Conservation (phyloP, 2,797 vertebrate genomes). For the Sebastes trivittatus region DNA sequence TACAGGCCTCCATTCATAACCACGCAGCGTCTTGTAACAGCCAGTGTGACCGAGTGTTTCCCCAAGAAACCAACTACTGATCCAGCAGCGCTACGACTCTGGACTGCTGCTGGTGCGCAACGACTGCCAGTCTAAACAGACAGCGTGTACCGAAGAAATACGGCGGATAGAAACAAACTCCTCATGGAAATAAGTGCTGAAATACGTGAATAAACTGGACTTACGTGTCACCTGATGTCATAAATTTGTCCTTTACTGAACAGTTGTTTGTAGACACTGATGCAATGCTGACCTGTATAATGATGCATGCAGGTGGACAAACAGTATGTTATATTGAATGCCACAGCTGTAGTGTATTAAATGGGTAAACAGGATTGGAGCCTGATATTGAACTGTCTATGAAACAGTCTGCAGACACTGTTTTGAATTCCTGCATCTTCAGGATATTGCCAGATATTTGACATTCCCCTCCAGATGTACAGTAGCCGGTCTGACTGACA, state of each 20-base stretch:
- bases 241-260: neutral
- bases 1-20: conserved; percentile 60
- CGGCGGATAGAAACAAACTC: conserved; percentile 12
- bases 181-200: conserved; percentile 18
- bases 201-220: neutral
- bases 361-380: neutral
- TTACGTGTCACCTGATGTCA: neutral
- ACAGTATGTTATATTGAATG: neutral
- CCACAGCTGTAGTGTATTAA: neutral
- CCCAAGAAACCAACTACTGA: conserved; percentile 29
- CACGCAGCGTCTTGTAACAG: conserved; percentile 17
- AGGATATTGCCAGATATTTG: conserved; percentile 69
- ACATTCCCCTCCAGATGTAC: conserved; percentile 48
- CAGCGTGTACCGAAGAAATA: neutral
- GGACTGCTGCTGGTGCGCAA: neutral
- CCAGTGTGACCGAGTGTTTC: conserved; percentile 51
- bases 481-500: neutral
- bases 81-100: neutral
- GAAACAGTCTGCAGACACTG: conserved; percentile 24
- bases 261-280: too few relatives aligned
- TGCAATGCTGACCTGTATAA: neutral
- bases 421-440: conserved; percentile 34
- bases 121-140: conserved; percentile 44
- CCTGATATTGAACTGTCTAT: conserved; percentile 6
- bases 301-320: neutral